Percentiles rank a stretch among this genome's conserved stretches.
These are phyloP conservation scores for Euglossa dilemma DNA, from an alignment of 1,140 invertebrate species.

Conservation along the genomic window DNA sequence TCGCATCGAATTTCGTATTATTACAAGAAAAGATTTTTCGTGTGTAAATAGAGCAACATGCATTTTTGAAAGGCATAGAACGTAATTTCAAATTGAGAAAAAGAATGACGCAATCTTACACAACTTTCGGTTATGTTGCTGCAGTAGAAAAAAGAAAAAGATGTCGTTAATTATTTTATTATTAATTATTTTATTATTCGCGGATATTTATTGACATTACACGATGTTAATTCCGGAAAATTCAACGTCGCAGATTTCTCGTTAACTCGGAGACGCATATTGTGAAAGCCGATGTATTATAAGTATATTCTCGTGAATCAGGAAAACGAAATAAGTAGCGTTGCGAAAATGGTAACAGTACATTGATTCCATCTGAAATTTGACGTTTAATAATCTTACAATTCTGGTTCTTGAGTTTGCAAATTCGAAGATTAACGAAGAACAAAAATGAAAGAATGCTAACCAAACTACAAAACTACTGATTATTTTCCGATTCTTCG, in stretches of 20 bases:
- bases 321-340: conserved; percentile 4
- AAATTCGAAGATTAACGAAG: not conserved
- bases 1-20: not conserved
- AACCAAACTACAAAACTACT: not conserved
- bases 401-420: not conserved
- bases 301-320: conserved; percentile 41
- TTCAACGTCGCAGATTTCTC: not conserved
- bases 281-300: no score
- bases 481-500: conserved; percentile 21
- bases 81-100: no score
- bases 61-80: not conserved
- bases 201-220: not conserved
- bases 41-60: not conserved
- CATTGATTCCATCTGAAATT: not conserved
- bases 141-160: no score
- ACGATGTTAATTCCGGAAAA: not conserved
- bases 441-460: not conserved
- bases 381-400: not conserved
- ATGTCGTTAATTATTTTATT: no score
- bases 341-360: not conserved
- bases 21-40: no score
- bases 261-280: not conserved
- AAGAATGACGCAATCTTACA: no score
- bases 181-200: no score
- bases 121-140: no score